Conservation (phyloP, 2,888 invertebrate species). For the Choristoneura rosaceana region DNA sequence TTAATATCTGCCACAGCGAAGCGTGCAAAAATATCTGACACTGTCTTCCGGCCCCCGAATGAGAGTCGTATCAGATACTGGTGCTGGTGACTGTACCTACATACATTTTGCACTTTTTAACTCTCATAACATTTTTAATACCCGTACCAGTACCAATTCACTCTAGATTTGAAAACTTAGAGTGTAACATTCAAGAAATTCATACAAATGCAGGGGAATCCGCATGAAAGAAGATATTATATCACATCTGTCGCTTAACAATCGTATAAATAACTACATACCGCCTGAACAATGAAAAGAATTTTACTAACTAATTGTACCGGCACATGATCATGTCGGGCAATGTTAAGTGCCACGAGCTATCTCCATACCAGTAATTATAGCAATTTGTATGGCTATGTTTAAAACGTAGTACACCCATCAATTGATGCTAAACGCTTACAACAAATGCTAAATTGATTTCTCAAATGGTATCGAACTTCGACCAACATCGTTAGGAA, state of each 20-base stretch:
- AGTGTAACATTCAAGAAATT: no score
- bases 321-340: not conserved
- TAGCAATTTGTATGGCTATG: not conserved
- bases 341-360: not conserved
- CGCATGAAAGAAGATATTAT: no score
- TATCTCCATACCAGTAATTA: conserved; percentile 6
- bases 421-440: conserved; percentile 8
- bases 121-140: no score
- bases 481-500: conserved; percentile 17
- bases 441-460: conserved; percentile 5
- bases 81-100: no score
- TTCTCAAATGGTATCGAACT: conserved; percentile 1
- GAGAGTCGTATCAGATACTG: no score
- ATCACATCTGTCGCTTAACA: not conserved
- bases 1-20: no score
- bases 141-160: no score
- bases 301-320: conserved; percentile 3
- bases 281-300: not conserved
- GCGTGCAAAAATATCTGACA: no score
- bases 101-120: no score
- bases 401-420: not conserved
- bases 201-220: no score
- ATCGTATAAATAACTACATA: not conserved
- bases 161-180: no score
- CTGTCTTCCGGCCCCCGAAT: no score